These are phyloP conservation scores for Sialia sialis DNA, from an alignment of 2,113 vertebrate genomes.

Conservation along the genomic window DNA sequence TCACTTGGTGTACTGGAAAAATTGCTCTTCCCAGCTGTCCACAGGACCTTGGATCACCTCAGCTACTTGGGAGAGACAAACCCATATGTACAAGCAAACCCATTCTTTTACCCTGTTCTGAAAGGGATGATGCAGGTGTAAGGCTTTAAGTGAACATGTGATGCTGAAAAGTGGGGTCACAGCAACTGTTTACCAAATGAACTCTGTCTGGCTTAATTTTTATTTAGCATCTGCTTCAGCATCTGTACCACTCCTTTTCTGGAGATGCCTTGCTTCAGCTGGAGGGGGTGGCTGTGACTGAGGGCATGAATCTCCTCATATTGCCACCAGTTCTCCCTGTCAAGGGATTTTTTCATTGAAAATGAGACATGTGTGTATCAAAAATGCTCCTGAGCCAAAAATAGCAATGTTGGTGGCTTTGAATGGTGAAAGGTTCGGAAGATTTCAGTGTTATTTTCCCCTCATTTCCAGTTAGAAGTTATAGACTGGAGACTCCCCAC, in stretches of 20 bases:
- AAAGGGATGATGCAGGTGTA: neutral
- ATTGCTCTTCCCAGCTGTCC: neutral
- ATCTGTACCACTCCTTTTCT: neutral
- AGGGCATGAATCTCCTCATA: neutral
- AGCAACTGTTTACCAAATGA: neutral
- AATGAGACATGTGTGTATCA: neutral
- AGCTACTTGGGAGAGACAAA: neutral
- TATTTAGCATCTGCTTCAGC: neutral
- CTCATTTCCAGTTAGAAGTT: neutral
- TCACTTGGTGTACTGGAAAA: neutral
- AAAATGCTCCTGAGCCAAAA: neutral
- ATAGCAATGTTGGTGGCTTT: neutral
- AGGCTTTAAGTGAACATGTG: neutral
- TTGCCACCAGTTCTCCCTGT: neutral
- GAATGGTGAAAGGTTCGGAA: neutral
- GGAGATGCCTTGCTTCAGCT: neutral
- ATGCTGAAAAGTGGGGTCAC: neutral
- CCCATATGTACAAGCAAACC: neutral
- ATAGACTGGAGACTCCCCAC: neutral
- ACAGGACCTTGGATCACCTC: neutral
- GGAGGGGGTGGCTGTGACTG: neutral
- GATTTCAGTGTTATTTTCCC: neutral
- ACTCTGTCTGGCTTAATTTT: neutral
- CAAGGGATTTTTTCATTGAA: neutral
- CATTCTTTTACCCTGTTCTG: neutral